These are phyloP conservation scores for Todus mexicanus DNA, from an alignment of 2,797 vertebrate genomes.

Conservation along the genomic window DNA sequence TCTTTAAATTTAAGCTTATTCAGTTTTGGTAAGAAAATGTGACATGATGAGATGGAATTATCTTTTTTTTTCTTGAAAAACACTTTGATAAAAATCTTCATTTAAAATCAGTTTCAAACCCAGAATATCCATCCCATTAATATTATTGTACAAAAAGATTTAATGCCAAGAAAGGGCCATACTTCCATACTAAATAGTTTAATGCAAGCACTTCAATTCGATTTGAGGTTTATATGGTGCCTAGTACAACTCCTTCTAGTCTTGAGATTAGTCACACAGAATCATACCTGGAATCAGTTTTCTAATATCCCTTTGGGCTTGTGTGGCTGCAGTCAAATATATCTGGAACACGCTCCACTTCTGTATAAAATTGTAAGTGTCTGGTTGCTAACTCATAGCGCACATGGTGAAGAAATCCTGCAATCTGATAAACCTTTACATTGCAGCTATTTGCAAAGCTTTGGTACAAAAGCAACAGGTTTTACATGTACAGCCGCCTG, in stretches of 20 bases:
- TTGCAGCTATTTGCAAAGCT: neutral
- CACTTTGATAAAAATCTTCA: neutral
- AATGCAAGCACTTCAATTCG: neutral
- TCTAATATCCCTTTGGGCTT: neutral
- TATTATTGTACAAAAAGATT: neutral
- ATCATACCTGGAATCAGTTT: neutral
- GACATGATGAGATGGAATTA: neutral
- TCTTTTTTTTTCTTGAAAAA: neutral
- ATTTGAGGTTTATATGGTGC: neutral
- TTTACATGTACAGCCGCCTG: neutral
- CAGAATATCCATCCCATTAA: neutral
- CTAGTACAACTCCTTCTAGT: neutral
- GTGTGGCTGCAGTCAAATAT: neutral
- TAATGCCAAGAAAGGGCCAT: neutral
- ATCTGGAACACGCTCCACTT: fast-evolving
- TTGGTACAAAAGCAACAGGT: neutral
- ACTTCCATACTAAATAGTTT: neutral
- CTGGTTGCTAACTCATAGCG: neutral
- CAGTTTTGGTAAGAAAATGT: neutral
- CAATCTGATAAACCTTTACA: neutral
- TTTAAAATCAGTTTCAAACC: neutral
- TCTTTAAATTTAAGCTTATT: neutral
- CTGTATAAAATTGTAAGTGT: neutral
- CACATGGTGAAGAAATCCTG: neutral
- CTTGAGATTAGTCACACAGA: neutral